Conservation (phyloP, 2,113 vertebrate species). For the Atherinomorus stipes region DNA sequence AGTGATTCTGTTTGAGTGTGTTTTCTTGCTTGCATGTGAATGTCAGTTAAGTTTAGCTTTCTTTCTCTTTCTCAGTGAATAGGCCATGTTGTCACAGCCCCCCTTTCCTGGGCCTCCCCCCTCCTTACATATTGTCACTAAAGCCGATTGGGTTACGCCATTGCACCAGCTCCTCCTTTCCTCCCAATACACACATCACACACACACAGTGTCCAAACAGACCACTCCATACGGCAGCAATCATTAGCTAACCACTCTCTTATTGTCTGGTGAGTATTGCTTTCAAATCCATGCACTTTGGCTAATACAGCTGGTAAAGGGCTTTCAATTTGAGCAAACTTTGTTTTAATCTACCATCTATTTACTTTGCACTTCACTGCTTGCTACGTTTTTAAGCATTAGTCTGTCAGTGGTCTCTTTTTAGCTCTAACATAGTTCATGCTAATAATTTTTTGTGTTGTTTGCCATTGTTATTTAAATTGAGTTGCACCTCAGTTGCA, state of each 20-base stretch:
- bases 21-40: conserved; percentile 40
- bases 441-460: too few species aligned
- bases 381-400: not conserved
- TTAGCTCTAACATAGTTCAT: not conserved
- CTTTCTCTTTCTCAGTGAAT: conserved; percentile 68
- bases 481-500: not conserved
- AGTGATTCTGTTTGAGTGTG: conserved; percentile 24
- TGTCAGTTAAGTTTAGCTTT: conserved; percentile 48
- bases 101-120: conserved; percentile 27
- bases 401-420: not conserved
- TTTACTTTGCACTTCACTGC: conserved; percentile 1
- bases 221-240: conserved; percentile 31
- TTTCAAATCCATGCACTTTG: conserved; percentile 24
- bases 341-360: conserved; percentile 13
- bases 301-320: conserved; percentile 6
- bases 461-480: not conserved
- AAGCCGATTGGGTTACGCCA: conserved; percentile 69
- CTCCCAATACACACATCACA: conserved; percentile 24
- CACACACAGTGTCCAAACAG: conserved; percentile 35
- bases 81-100: conserved; percentile 67
- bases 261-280: conserved; percentile 55
- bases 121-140: conserved; percentile 66
- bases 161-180: conserved; percentile 57
- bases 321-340: conserved; percentile 17
- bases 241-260: conserved; percentile 45